Evolutionary conservation across 2,797 vertebrate species (phyloP).

Genomic region (Hydrocynus forskahlii): DNA sequence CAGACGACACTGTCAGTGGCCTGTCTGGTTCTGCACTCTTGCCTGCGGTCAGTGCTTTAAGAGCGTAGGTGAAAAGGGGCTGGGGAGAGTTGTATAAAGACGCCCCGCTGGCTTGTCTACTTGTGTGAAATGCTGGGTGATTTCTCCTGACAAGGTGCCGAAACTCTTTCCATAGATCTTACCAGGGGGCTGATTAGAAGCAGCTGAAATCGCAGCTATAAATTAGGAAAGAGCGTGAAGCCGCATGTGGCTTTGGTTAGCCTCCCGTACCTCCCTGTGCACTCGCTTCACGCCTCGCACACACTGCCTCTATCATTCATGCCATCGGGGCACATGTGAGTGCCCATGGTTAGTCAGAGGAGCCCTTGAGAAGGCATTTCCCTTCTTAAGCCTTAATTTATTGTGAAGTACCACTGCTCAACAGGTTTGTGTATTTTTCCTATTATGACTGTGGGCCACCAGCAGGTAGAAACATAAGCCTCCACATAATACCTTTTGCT

Average conservation of each 20-base stretch:
- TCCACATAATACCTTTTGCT: slow-evolving; percentile 54
- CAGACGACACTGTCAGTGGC: not conserved
- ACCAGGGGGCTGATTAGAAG: slow-evolving; percentile 70
- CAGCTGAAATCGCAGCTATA: slow-evolving; percentile 73
- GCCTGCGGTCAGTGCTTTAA: slow-evolving; percentile 2
- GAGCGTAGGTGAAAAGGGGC: not conserved
- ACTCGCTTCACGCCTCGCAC: slow-evolving; percentile 32
- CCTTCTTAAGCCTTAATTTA: slow-evolving; percentile 58
- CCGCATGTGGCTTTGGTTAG: slow-evolving; percentile 72
- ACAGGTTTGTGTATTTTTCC: slow-evolving; percentile 64
- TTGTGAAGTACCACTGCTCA: slow-evolving; percentile 52
- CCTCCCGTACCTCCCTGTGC: slow-evolving; percentile 47
- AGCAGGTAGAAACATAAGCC: slow-evolving; percentile 55
- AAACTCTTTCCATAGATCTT: slow-evolving; percentile 73
- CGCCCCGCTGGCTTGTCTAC: slow-evolving; percentile 62
- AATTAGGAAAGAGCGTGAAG: slow-evolving; percentile 67
- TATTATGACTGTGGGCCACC: slow-evolving; percentile 56
- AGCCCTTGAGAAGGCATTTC: slow-evolving; percentile 8
- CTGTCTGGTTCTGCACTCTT: slow-evolving; percentile 8
- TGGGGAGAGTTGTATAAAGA: slow-evolving; percentile 49
- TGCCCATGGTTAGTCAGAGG: slow-evolving; percentile 15
- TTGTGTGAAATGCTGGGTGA: slow-evolving; percentile 67
- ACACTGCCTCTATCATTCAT: slow-evolving; percentile 12
- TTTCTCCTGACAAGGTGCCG: slow-evolving; percentile 74
- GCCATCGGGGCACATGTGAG: not conserved